Evolutionary conservation across 2,888 invertebrate genomes (phyloP).

Genomic region (Trichopoda pennipes): DNA sequence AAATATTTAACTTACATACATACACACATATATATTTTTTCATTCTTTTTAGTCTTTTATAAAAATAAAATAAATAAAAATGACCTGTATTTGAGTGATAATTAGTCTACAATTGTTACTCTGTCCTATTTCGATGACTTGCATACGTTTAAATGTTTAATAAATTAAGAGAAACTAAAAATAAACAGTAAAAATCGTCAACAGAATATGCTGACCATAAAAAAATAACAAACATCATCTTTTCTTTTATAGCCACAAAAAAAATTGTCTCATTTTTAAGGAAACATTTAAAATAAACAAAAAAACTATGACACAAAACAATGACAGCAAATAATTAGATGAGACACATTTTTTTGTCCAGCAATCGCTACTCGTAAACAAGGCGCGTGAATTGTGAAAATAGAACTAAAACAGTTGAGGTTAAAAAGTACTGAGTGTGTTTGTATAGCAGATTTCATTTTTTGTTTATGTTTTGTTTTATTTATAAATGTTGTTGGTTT

Average conservation of each 20-base stretch:
- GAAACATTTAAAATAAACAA: conserved; percentile 31
- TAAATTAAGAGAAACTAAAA: conserved; percentile 2
- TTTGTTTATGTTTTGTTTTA: conserved; percentile 5
- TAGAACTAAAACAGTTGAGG: conserved; percentile 7
- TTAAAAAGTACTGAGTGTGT: conserved; percentile 38
- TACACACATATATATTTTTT: background rate
- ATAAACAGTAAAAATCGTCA: conserved; percentile 49
- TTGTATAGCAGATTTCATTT: conserved; percentile 11
- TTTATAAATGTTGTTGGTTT: conserved; percentile 17
- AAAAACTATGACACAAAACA: conserved; percentile 51
- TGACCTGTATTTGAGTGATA: conserved; percentile 71
- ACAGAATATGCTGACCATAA: conserved; percentile 32
- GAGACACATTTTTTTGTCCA: conserved; percentile 49
- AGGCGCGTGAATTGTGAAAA: conserved; percentile 30
- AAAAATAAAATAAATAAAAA: too few relatives aligned
- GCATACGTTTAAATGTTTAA: background rate
- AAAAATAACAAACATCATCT: conserved; percentile 67
- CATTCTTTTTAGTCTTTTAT: background rate
- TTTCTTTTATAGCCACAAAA: background rate
- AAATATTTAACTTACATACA: too few relatives aligned
- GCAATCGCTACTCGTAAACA: background rate
- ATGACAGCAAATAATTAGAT: conserved; percentile 62
- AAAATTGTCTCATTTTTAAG: conserved; percentile 35
- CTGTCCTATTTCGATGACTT: conserved; percentile 28
- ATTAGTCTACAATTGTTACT: conserved; percentile 75